Evolutionary conservation across 1,140 invertebrate genomes (phyloP).

Genomic region (Heliconius melpomene): DNA sequence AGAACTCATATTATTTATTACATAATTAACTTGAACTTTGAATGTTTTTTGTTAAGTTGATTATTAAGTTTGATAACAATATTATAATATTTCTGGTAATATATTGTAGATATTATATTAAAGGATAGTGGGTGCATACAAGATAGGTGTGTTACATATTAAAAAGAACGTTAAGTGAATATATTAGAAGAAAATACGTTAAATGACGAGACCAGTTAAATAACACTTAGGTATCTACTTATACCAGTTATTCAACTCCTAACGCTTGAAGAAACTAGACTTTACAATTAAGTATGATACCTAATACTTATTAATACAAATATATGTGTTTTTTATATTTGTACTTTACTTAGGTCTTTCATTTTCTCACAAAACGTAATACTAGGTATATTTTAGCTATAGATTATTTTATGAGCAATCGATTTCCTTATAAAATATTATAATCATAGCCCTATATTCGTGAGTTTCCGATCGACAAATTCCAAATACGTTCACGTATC

Average conservation of each 20-base stretch:
- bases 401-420: conserved; percentile 19
- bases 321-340: not conserved
- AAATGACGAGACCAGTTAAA: not conserved
- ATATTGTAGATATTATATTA: not conserved
- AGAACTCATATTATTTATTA: not conserved
- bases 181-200: not conserved
- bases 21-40: conserved; percentile 6
- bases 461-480: conserved; percentile 55
- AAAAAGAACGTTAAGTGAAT: not conserved
- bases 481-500: conserved; percentile 57
- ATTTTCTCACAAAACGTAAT: not conserved
- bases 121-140: not conserved
- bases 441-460: conserved; percentile 35
- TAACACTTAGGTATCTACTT: not conserved
- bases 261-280: not conserved
- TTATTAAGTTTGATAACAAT: not conserved
- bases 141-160: not conserved
- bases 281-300: not conserved
- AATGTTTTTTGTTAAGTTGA: not conserved
- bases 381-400: not conserved
- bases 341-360: not conserved
- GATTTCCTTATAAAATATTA: conserved; percentile 29
- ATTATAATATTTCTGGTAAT: not conserved
- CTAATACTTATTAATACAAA: not conserved
- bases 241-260: not conserved